These are phyloP conservation scores for Daubentonia madagascariensis DNA, from an alignment of 2,113 vertebrate species.

Conservation along the genomic window DNA sequence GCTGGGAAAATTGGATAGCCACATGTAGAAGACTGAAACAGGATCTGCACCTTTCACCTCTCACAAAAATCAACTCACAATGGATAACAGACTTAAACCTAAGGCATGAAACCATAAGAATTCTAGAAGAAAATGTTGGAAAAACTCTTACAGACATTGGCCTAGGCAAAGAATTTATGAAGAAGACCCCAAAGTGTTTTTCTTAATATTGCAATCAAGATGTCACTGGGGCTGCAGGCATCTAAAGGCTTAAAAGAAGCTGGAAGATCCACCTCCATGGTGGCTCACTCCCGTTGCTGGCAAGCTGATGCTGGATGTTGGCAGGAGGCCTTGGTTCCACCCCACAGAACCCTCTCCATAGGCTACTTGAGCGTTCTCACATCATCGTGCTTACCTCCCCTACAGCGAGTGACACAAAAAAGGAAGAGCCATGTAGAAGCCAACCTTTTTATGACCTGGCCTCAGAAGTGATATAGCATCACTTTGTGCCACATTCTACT, in stretches of 20 bases:
- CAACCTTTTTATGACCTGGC: background rate
- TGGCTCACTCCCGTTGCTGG: background rate
- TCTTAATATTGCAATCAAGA: background rate
- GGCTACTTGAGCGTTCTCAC: background rate
- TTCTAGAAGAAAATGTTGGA: no score
- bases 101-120: no score
- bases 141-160: no score
- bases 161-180: no score
- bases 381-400: background rate
- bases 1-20: no score
- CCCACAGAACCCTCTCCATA: background rate
- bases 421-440: background rate
- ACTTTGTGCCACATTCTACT: background rate
- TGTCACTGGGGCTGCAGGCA: background rate
- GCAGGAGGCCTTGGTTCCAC: background rate
- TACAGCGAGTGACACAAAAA: background rate
- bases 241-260: background rate
- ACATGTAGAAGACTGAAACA: no score
- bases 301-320: background rate
- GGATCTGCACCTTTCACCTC: no score
- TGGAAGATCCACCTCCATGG: background rate
- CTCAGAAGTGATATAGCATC: background rate
- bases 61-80: no score
- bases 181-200: no score
- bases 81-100: no score